Evolutionary conservation across 23 tunicate genomes (phyloP).

Genomic region (Ascidia mentula): DNA sequence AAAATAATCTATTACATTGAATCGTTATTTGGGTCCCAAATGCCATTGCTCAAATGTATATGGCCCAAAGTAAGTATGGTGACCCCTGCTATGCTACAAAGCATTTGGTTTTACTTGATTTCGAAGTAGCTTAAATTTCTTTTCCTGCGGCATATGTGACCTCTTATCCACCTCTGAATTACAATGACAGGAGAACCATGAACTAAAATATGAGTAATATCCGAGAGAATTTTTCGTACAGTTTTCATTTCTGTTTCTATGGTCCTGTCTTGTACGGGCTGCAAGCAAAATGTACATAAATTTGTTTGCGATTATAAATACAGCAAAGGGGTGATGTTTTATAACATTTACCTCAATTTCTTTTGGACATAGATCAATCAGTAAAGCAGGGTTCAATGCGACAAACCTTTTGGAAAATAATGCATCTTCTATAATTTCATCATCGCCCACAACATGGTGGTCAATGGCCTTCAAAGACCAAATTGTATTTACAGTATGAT

Average conservation of each 20-base stretch:
- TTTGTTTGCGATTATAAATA: conserved; percentile 1
- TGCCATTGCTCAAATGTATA: no score
- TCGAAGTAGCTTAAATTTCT: conserved; percentile 46
- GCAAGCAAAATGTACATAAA: not conserved
- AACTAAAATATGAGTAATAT: conserved; percentile 50
- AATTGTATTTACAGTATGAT: conserved; percentile 90
- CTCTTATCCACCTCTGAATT: conserved; percentile 82
- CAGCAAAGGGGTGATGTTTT: not conserved
- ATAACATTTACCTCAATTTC: conserved; percentile 34
- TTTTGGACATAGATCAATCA: conserved; percentile 78
- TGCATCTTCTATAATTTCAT: conserved; percentile 92
- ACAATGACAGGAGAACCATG: conserved; percentile 87
- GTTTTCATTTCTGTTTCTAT: conserved; percentile 48
- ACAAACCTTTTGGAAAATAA: conserved; percentile 45
- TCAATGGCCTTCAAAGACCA: conserved; percentile 88
- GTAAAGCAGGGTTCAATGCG: conserved; percentile 48
- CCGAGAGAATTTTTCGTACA: conserved; percentile 35
- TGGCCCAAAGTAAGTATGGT: no score
- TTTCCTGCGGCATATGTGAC: conserved; percentile 48
- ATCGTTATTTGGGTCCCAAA: no score
- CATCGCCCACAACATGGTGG: conserved; percentile 82
- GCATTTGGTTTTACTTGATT: no score
- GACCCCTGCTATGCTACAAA: no score
- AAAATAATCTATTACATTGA: no score
- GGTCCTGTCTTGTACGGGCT: conserved; percentile 45